Evolutionary conservation across 2,797 vertebrate species (phyloP), one percentile per base, ranked within the genome.

Genomic region (Paedocypris micromegethes): DNA sequence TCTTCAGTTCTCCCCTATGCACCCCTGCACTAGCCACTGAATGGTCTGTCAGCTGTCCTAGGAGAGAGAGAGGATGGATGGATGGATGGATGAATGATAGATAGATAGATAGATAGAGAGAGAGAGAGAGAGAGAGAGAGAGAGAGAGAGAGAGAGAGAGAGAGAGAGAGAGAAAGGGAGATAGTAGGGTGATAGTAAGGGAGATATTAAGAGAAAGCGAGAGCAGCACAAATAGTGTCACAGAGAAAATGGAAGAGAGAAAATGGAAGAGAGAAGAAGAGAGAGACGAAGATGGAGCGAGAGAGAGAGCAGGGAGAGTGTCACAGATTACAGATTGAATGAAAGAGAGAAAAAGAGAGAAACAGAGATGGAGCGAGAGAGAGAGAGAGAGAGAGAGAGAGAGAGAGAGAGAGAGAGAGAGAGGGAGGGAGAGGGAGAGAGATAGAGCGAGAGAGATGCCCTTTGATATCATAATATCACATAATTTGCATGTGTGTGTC

Each of bases 401-500:
- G 61, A 59, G 60, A 68, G 41, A 70, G 57, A 57, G 65, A 56
- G 57, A 72, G 62, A 52, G 58, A 51, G 49, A 66, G 63, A 77
- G 48, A 2, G 76, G 66, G 62, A 66, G 61, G 56, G 60, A 68
- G 41, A 70, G 57, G 54, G 65, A 56, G 57, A 72, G 62, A 52
- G 58, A 51, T 45, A 66, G 63, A 77, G 48, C 1, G 76, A 76
- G 66, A 82, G 84, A 47, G 77, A 84, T 86, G 90, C 86, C 90
- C 90, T 90, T 90, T 91, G 88, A 89, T 88, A 85, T 84, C 88
- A 86, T 83, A 89, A 89, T 84, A 88, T 86, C 86, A 90, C 84
- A 61, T 82, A 82, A 94, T 96, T 96, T 94, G 84, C 93, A 95
- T 95, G 88, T 85, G 89, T 91, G 89, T 91, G 86, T 86, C 84